Evolutionary conservation across 2,797 vertebrate genomes (phyloP).

Genomic region (Luscinia megarhynchos): DNA sequence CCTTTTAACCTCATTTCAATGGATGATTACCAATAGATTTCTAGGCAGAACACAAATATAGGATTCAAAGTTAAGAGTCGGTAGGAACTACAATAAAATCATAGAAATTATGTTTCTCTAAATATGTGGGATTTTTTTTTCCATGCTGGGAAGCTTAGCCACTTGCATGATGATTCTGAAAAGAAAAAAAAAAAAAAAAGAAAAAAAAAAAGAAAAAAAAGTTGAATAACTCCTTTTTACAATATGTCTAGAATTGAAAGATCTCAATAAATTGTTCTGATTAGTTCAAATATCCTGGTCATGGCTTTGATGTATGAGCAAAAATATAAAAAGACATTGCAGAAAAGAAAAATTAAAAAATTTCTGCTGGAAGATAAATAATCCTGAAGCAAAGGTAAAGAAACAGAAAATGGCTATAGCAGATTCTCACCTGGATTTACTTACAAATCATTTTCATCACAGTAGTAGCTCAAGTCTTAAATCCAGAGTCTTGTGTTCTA

Average conservation of each 20-base stretch:
- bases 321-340: neutral
- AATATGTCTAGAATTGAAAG: neutral
- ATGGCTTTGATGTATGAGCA: rapidly evolving
- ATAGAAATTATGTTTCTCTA: neutral
- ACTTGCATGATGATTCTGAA: neutral
- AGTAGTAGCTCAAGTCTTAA: neutral
- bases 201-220: rapidly evolving
- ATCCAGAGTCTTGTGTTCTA: neutral
- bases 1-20: neutral
- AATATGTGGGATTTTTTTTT: neutral
- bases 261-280: neutral
- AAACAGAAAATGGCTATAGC: neutral
- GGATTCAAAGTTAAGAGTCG: neutral
- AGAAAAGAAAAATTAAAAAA: neutral
- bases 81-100: neutral
- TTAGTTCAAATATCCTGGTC: neutral
- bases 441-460: neutral
- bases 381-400: neutral
- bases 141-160: neutral
- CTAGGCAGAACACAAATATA: neutral
- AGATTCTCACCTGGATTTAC: neutral
- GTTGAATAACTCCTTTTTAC: neutral
- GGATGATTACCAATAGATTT: neutral
- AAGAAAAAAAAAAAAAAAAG: rapidly evolving
- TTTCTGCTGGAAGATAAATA: neutral